Conservation (phyloP, 1,140 invertebrate genomes). For the Tetraneura akinire region DNA sequence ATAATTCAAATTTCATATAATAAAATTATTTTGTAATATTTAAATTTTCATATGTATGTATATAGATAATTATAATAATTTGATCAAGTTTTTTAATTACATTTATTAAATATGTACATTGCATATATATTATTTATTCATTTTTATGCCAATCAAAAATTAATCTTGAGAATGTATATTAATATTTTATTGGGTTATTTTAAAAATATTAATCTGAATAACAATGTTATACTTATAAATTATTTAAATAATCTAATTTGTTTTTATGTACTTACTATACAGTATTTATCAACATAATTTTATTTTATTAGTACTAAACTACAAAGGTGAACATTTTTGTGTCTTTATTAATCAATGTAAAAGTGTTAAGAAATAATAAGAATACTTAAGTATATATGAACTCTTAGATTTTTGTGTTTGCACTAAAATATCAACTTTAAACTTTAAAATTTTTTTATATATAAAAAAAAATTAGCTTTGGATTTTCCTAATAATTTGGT, state of each 20-base stretch:
- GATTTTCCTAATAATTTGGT: too few species aligned
- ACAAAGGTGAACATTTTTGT: too few species aligned
- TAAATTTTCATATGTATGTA: not conserved
- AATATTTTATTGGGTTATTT: slow-evolving; percentile 1
- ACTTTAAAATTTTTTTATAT: too few species aligned
- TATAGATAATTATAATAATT: slow-evolving; percentile 25
- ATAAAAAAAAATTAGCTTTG: too few species aligned
- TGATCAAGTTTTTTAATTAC: slow-evolving; percentile 29
- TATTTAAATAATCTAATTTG: not conserved
- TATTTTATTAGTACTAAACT: too few species aligned
- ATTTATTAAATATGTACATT: not conserved
- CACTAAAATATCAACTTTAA: too few species aligned
- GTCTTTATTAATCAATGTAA: too few species aligned
- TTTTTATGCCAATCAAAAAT: not conserved
- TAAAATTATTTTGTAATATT: slow-evolving; percentile 41
- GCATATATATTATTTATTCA: not conserved
- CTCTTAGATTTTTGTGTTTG: too few species aligned
- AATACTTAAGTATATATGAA: too few species aligned
- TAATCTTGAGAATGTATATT: not conserved
- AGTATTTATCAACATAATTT: too few species aligned
- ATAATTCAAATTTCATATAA: slow-evolving; percentile 40
- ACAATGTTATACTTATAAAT: not conserved
- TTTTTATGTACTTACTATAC: too few species aligned
- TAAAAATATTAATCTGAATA: not conserved
- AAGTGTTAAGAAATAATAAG: too few species aligned